Conservation (phyloP, 1,140 invertebrate genomes). For the Pogonognathellus flavescens region DNA sequence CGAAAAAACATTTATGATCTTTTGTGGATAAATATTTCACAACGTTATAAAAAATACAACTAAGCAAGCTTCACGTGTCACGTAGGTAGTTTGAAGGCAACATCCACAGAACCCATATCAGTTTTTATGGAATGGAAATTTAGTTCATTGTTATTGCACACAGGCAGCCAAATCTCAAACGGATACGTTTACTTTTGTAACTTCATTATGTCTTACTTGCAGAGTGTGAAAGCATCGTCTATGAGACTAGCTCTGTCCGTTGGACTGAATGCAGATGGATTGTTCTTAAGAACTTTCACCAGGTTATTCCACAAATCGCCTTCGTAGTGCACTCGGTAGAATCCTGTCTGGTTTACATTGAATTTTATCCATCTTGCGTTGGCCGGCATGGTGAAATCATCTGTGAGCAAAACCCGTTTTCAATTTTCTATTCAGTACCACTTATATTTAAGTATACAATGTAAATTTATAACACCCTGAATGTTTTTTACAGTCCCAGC, state of each 20-base stretch:
- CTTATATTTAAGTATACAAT: not conserved
- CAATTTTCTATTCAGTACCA: not conserved
- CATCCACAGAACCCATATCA: too few species aligned
- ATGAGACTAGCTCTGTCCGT: slow-evolving; percentile 82
- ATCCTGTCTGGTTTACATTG: slow-evolving; percentile 88
- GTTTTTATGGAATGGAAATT: too few species aligned
- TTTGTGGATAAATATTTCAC: too few species aligned
- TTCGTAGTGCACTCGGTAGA: slow-evolving; percentile 89
- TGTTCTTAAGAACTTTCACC: slow-evolving; percentile 77
- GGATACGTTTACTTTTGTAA: too few species aligned
- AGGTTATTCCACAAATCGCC: slow-evolving; percentile 81
- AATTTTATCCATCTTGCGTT: slow-evolving; percentile 84
- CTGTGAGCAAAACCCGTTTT: slow-evolving; percentile 57
- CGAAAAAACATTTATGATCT: not conserved
- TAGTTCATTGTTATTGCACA: too few species aligned
- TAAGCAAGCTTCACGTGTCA: too few species aligned
- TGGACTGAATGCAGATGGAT: slow-evolving; percentile 79
- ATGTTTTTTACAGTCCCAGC: too few species aligned
- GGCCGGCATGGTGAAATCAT: slow-evolving; percentile 67
- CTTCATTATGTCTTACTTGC: slow-evolving; percentile 72
- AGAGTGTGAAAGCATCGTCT: slow-evolving; percentile 83
- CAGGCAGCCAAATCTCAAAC: too few species aligned
- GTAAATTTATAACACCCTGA: too few species aligned
- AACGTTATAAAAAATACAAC: too few species aligned
- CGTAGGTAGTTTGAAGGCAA: too few species aligned